A percentile compares a stretch with the other conserved stretches of the same genome.
phyloP scores from a whole-genome alignment of 2,888 invertebrate genomes.

The Ophonus ardosiacus region DNA sequence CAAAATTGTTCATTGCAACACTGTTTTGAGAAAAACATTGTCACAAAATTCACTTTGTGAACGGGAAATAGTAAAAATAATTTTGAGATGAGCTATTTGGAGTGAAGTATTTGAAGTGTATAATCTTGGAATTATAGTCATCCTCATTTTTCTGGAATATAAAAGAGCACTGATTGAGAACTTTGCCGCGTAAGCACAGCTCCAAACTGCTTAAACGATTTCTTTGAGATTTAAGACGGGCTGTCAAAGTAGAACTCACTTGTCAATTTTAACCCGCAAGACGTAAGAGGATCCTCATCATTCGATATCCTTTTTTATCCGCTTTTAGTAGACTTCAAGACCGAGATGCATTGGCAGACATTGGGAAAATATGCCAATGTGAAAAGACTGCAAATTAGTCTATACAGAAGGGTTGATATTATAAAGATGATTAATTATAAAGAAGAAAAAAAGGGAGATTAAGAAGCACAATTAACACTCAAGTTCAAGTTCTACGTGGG shows the following conservation, averaged over 20 bases:
- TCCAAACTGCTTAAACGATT: constrained; percentile 40
- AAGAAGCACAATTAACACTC: neutral
- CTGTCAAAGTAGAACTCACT: constrained; percentile 42
- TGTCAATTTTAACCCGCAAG: constrained; percentile 41
- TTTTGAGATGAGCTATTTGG: too few species aligned
- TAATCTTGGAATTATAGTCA: neutral
- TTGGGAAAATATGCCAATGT: neutral
- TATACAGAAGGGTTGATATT: neutral
- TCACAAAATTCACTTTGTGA: too few species aligned
- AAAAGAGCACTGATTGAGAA: constrained; percentile 18
- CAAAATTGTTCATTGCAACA: too few species aligned
- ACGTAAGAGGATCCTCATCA: constrained; percentile 4
- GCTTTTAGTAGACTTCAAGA: constrained; percentile 11
- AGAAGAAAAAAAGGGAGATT: neutral
- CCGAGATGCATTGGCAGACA: neutral
- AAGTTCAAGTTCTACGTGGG: neutral
- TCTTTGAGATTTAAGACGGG: constrained; percentile 40
- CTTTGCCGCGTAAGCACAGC: constrained; percentile 22
- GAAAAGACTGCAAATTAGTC: neutral
- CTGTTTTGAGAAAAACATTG: too few species aligned
- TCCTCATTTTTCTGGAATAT: neutral
- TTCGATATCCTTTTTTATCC: constrained; percentile 33
- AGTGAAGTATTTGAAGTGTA: neutral
- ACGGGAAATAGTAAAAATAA: too few species aligned
- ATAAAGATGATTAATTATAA: neutral